Conservation (phyloP, 2,113 vertebrate genomes). For the Xenopus laevis region DNA sequence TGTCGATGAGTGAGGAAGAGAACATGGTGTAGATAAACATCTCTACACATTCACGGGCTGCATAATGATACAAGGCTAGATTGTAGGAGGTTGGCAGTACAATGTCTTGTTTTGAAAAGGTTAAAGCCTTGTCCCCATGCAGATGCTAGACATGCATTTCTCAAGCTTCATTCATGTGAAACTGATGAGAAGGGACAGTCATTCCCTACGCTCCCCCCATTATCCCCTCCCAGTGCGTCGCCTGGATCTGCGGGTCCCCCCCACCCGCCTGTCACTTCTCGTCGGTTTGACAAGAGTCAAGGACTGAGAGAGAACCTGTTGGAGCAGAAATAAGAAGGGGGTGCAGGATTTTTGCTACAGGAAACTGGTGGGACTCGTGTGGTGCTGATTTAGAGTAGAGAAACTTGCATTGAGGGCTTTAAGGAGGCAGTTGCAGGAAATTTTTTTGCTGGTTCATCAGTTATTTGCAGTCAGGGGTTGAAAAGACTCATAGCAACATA, state of each 20-base stretch:
- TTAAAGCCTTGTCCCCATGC: conserved; percentile 5
- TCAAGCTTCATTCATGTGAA: conserved; percentile 13
- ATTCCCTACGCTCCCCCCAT: conserved; percentile 16
- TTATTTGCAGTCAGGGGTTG: too few relatives aligned
- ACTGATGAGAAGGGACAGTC: conserved; percentile 29
- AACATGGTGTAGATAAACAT: too few relatives aligned
- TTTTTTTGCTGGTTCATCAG: too few relatives aligned
- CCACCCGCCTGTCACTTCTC: conserved; percentile 31
- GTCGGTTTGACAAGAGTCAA: conserved; percentile 34
- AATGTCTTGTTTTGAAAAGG: neutral
- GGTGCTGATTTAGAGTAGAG: conserved; percentile 1
- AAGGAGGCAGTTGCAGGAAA: too few relatives aligned
- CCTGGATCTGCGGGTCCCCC: neutral
- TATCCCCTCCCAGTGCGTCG: conserved; percentile 18
- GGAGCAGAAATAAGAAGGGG: conserved; percentile 15
- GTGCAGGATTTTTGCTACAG: too few relatives aligned
- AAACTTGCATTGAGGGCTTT: neutral
- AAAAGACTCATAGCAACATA: too few relatives aligned
- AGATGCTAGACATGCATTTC: conserved; percentile 23
- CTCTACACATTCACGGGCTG: too few relatives aligned
- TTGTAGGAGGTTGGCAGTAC: too few relatives aligned
- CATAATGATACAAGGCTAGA: too few relatives aligned
- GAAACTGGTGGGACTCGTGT: neutral
- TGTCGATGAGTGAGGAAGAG: too few relatives aligned
- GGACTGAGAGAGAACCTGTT: conserved; percentile 21